A percentile compares a stretch with the other conserved stretches of the same genome.
Evolutionary conservation across 2,888 invertebrate genomes (phyloP).

Genomic region (Pycnomerus fuliginosus): DNA sequence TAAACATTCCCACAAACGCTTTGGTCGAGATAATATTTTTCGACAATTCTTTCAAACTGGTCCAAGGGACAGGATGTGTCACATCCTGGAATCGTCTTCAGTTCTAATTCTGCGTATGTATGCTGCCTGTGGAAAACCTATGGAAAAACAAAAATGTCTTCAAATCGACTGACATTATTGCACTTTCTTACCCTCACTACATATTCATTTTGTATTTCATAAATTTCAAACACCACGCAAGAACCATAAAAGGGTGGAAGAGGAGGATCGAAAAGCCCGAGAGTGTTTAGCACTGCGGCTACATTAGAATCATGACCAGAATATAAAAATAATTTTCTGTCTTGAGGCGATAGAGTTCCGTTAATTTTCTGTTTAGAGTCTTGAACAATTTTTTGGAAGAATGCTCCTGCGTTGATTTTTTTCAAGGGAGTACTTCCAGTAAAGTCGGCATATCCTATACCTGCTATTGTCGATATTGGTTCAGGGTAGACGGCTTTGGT

Average conservation of each 20-base stretch:
- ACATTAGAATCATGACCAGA: constrained; percentile 59
- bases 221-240: no score
- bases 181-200: no score
- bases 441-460: constrained; percentile 43
- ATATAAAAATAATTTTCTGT: constrained; percentile 49
- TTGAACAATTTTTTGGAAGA: constrained; percentile 35
- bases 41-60: no score
- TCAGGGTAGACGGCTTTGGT: constrained; percentile 42
- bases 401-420: constrained; percentile 29
- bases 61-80: no score
- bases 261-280: constrained; percentile 50
- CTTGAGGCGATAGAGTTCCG: constrained; percentile 16
- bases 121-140: no score
- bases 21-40: no score
- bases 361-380: constrained; percentile 32
- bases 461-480: constrained; percentile 40
- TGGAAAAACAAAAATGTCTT: no score
- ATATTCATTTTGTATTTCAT: no score
- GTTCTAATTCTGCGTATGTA: no score
- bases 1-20: no score
- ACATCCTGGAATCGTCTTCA: no score
- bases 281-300: constrained; percentile 51
- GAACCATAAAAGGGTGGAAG: constrained; percentile 49
- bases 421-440: constrained; percentile 38
- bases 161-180: no score